A percentile compares a stretch with the other conserved stretches of the same genome.
Conservation (phyloP, 2,888 invertebrate genomes). For the Drosophila quinaria region DNA sequence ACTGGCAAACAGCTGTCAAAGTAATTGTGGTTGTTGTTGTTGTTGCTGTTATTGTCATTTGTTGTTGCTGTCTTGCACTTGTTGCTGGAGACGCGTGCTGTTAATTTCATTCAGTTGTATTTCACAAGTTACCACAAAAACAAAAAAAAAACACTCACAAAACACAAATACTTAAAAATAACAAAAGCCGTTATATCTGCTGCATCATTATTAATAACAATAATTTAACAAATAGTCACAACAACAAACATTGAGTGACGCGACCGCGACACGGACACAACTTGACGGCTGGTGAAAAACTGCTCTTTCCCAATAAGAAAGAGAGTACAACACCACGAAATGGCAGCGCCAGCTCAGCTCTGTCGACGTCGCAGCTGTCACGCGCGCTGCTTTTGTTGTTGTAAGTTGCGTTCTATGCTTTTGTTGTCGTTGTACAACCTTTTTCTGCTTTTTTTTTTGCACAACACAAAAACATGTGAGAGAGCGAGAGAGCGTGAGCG, state of each 20-base stretch:
- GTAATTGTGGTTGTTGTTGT: constrained; percentile 53
- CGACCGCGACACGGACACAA: constrained; percentile 66
- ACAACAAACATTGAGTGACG: constrained; percentile 51
- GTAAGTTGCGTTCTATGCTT: constrained; percentile 68
- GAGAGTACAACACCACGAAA: constrained; percentile 54
- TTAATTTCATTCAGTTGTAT: constrained; percentile 22
- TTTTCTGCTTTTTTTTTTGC: constrained; percentile 43
- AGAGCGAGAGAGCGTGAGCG: constrained; percentile 36
- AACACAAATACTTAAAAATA: constrained; percentile 14
- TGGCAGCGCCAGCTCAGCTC: constrained; percentile 31
- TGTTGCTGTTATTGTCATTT: constrained; percentile 30
- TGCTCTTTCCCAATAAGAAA: constrained; percentile 71
- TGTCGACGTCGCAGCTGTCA: constrained; percentile 65
- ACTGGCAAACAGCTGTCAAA: constrained; percentile 69
- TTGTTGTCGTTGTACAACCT: constrained; percentile 54
- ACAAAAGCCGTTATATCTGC: constrained; percentile 18
- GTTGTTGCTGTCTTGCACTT: constrained; percentile 34
- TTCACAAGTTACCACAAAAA: constrained; percentile 29
- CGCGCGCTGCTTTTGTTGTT: constrained; percentile 57
- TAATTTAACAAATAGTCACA: constrained; percentile 49
- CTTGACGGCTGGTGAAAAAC: constrained; percentile 71
- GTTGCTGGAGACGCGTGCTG: constrained; percentile 31
- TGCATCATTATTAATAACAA: constrained; percentile 50
- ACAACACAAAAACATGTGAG: constrained; percentile 36
- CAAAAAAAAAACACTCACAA: constrained; percentile 31